Evolutionary conservation across 1,140 invertebrate genomes (phyloP).

Genomic region (Campoletis sonorensis): DNA sequence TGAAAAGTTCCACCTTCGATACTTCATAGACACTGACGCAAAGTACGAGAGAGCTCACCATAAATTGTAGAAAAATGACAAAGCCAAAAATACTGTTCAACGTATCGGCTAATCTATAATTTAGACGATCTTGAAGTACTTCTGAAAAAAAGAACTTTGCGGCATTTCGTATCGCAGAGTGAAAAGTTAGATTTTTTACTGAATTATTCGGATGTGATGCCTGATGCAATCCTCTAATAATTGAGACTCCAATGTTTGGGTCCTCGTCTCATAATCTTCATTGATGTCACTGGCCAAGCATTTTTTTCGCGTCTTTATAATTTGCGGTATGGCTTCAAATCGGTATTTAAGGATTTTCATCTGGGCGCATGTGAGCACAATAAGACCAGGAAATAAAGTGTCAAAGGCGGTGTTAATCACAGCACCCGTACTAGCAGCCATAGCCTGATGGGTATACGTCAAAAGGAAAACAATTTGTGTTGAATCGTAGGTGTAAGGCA

Average conservation of each 20-base stretch:
- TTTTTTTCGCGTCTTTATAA: neutral
- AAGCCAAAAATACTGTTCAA: no score
- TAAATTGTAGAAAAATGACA: no score
- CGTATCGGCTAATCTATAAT: no score
- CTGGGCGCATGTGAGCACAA: slow-evolving; percentile 38
- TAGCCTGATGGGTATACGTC: slow-evolving; percentile 37
- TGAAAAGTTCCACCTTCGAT: no score
- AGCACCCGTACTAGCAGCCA: slow-evolving; percentile 25
- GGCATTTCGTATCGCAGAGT: neutral
- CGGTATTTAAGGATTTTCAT: slow-evolving; percentile 40
- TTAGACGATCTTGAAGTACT: no score
- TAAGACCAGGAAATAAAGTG: slow-evolving; percentile 29
- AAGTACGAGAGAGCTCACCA: no score
- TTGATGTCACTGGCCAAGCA: neutral
- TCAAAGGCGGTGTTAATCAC: slow-evolving; percentile 38
- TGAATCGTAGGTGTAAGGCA: slow-evolving; percentile 29
- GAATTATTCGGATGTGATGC: slow-evolving; percentile 19
- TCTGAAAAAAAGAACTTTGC: neutral
- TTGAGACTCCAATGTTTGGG: slow-evolving; percentile 1
- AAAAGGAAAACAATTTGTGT: slow-evolving; percentile 27
- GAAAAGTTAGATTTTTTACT: neutral
- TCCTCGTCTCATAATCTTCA: neutral
- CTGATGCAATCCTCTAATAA: slow-evolving; percentile 27
- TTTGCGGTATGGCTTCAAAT: slow-evolving; percentile 11
- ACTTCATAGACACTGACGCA: no score